These are phyloP conservation scores for Dryobota labecula DNA, from an alignment of 2,888 invertebrate genomes.

Conservation along the genomic window DNA sequence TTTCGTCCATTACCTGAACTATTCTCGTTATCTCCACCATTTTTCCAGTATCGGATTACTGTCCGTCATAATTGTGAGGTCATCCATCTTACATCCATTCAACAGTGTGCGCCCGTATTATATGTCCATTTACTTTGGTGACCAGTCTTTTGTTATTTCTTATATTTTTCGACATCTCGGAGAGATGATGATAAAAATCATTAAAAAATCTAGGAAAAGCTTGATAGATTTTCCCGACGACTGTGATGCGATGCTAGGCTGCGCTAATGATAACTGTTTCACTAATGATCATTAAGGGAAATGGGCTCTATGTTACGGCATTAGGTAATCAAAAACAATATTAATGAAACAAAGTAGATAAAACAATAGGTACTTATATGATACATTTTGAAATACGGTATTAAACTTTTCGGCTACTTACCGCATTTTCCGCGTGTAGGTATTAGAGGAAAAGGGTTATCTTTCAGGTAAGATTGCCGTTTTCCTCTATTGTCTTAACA, in stretches of 20 bases:
- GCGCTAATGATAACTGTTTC: background rate
- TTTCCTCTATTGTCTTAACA: background rate
- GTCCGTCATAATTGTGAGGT: conserved; percentile 59
- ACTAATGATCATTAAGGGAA: background rate
- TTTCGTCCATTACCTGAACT: conserved; percentile 13
- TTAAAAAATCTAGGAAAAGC: background rate
- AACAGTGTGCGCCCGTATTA: conserved; percentile 50
- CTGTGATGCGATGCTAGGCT: too few relatives aligned
- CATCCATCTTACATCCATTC: conserved; percentile 65
- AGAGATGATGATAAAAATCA: too few relatives aligned
- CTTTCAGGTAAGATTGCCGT: background rate
- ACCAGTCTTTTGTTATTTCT: conserved; percentile 23
- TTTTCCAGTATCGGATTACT: conserved; percentile 59
- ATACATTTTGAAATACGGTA: background rate
- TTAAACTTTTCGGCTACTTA: background rate
- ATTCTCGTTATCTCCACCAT: conserved; percentile 37
- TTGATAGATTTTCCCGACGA: background rate
- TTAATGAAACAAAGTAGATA: background rate
- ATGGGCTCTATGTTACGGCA: background rate
- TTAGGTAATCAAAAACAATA: background rate
- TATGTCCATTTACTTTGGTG: conserved; percentile 33
- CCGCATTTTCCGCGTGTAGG: background rate
- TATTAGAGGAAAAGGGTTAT: too few relatives aligned
- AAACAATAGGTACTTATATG: background rate
- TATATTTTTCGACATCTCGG: background rate